Percentiles rank a stretch among this genome's conserved stretches.
Conservation (phyloP, 1,140 invertebrate species). For the Battus philenor region DNA sequence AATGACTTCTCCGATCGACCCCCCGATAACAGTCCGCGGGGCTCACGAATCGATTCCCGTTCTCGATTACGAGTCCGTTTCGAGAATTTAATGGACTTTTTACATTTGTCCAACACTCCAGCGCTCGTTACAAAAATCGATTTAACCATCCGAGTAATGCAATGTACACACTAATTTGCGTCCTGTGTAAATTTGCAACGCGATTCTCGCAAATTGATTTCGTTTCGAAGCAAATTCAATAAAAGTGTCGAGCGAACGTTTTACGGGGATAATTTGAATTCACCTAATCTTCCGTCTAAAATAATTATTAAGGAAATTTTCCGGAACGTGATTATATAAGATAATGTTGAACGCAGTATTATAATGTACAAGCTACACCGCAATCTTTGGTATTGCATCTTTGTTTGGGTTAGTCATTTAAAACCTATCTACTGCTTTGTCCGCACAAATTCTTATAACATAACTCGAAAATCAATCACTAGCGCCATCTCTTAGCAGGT, state of each 20-base stretch:
- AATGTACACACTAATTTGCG: conserved; percentile 66
- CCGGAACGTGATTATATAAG: neutral
- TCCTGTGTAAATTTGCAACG: conserved; percentile 49
- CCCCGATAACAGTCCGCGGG: conserved; percentile 29
- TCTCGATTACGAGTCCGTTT: conserved; percentile 42
- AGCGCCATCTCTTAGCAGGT: conserved; percentile 49
- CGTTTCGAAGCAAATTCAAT: conserved; percentile 42
- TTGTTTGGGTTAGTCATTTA: too few relatives aligned
- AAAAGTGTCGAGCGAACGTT: conserved; percentile 49
- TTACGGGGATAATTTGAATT: conserved; percentile 55
- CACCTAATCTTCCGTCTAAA: conserved; percentile 41
- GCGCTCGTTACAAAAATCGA: conserved; percentile 30
- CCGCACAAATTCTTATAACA: too few relatives aligned
- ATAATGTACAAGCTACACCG: too few relatives aligned
- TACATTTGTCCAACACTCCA: conserved; percentile 39
- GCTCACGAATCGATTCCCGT: conserved; percentile 43
- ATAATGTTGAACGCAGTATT: neutral
- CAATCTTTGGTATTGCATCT: too few relatives aligned
- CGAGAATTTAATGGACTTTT: conserved; percentile 44
- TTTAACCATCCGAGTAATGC: conserved; percentile 32
- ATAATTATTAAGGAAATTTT: conserved; percentile 38
- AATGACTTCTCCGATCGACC: conserved; percentile 42
- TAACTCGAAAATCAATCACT: conserved; percentile 20
- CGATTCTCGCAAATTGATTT: conserved; percentile 60
- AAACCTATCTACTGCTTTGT: neutral